Base-by-base conservation (phyloP, 2,888 invertebrate genomes). In the Unio pictorum region DNA sequence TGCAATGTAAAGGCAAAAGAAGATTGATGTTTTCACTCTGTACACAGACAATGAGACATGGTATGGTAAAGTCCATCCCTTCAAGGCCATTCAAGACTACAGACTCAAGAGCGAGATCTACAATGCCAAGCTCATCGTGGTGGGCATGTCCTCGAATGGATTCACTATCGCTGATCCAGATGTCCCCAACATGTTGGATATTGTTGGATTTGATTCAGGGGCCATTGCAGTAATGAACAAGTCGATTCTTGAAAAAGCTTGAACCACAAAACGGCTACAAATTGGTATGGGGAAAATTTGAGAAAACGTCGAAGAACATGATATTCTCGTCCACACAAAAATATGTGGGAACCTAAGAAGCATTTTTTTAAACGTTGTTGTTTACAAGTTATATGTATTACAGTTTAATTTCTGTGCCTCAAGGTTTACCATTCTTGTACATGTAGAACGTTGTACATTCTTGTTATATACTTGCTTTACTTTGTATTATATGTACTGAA, bases 11-110 rank as follows among this genome's bases (percentile, higher is more conserved):
- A 90, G 92, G 61, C 92, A 93, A 55, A 91, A 93, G 80, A 90
- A 76, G 75, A 91, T 93, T 76, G 95, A 95, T 87, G 93, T 94
- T 45, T 94, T 95, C 88, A 92, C 95, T 66, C 93, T 94, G 87
- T 92, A 94, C 87, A 92, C 94, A 56, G 93, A 94, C 88, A 81
- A 91, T 90, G 81, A 86, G 82, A 78, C 89, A 76, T 61, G 81
- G 74, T 78, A 85, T 79, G 80, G 45, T 56, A 79, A 15, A 88
- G 91, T 90, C 86, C 93, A 90, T 90, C 93, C 82, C 87, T 91
- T 79, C 89, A 76, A 89, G 55, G 91, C 91, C 11, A 90, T 95
- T 66, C 87, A 91, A 70, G 90, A 92, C 64, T 95, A 95, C 87
- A 91, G 93, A 71, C 83, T 89, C 34, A 88, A 90, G 62, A 85